phyloP scores from a whole-genome alignment of 2,888 invertebrate species.

The Cheiracanthium punctorium region DNA sequence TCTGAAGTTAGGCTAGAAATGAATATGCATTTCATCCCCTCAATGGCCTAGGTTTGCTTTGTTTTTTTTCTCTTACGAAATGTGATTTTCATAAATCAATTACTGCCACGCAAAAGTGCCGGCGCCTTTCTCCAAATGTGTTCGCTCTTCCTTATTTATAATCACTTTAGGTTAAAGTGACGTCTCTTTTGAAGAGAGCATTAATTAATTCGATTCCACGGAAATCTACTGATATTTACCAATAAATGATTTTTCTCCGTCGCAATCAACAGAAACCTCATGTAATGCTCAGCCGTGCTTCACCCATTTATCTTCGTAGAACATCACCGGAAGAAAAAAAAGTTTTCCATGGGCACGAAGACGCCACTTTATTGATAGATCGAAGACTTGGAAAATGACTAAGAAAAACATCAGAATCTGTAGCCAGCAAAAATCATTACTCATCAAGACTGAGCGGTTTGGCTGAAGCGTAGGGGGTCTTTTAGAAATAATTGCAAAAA shows the following conservation, averaged over 20 bases:
- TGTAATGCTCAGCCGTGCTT: constrained; percentile 11
- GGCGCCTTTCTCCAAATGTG: too few species aligned
- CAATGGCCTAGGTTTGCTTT: too few species aligned
- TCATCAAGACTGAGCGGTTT: constrained; percentile 11
- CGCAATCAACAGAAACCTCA: constrained; percentile 1
- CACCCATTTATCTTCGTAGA: constrained; percentile 12
- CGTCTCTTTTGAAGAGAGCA: background rate
- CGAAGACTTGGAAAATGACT: constrained; percentile 9
- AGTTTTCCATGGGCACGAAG: constrained; percentile 17
- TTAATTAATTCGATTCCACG: background rate
- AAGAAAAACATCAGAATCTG: constrained; percentile 21
- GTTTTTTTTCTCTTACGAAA: too few species aligned
- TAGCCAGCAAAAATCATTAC: constrained; percentile 26
- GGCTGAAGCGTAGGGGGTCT: background rate
- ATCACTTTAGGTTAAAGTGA: too few species aligned
- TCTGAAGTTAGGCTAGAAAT: too few species aligned
- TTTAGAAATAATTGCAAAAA: constrained; percentile 1
- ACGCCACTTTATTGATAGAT: constrained; percentile 32
- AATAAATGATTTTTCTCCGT: background rate
- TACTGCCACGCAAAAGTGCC: too few species aligned
- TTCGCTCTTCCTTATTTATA: too few species aligned
- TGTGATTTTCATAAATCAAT: too few species aligned
- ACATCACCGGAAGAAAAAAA: constrained; percentile 13
- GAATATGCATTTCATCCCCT: too few species aligned
- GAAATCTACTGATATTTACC: background rate